Evolutionary conservation across 2,888 invertebrate species (phyloP), one percentile per base, ranked within the genome.

Genomic region (Pollenia amentaria): DNA sequence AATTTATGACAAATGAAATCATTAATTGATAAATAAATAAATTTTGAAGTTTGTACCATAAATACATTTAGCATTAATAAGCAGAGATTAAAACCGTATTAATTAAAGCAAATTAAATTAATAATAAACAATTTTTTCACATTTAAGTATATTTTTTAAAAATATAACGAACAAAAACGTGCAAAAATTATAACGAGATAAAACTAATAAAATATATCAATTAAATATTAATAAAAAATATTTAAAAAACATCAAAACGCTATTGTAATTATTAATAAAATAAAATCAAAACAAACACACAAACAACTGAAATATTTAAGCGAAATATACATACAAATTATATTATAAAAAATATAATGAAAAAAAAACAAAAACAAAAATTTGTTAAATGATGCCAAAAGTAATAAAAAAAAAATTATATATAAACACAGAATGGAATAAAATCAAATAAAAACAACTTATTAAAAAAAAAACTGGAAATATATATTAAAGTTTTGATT

Each of bases 371-470:
- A 80, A 65, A 65, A 40, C 42, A 11, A 62, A 48, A 76, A 84
- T 53, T 73, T 84, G 84, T 84, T 84, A 73, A 84, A 65, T 84
- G 65, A 78, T 84, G 84, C 72, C 72, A 84, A 84, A 65, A 48
- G 6, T 57, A 70, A 38, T 16, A 9, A 44, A 48, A 40, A 60
- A 57, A 48, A 62, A 73, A 65, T 48, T 3, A 29, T 40, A 80
- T 57, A 40, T 60, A 53, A 65, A 65, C 51, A 60, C 42, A 53
- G 7, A 40, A 65, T 53, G 67, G 67, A 67, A 42, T 55, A 67
- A 64, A 73, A 73, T 12, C 1, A 16, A 46, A 46, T 9, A 57
- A 11, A 53, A 53, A 62, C 9, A 64, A 72, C 29, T 44, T 7
- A 44, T 44, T 38, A 64, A 44, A 62, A 18, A 51, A 48, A 40